Percentiles rank a stretch among this genome's conserved stretches.
Evolutionary conservation across 2,888 invertebrate genomes (phyloP).

Genomic region (Anticlea derivata): DNA sequence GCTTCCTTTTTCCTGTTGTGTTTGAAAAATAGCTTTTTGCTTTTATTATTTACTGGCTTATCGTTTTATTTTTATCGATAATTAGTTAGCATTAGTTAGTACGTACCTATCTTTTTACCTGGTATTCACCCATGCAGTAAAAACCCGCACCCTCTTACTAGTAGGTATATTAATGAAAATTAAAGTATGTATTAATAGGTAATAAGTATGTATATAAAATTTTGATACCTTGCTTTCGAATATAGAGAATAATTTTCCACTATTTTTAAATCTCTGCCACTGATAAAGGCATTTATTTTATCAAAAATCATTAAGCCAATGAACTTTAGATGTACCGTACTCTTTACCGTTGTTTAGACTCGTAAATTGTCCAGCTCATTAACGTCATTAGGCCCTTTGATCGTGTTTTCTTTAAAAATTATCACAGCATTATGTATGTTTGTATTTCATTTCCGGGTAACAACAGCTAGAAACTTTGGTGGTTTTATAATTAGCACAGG

Average conservation of each 20-base stretch:
- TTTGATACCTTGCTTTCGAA: too few relatives aligned
- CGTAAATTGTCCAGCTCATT: conserved; percentile 29
- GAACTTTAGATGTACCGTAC: neutral
- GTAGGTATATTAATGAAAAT: too few relatives aligned
- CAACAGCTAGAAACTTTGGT: conserved; percentile 14
- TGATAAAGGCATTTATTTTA: neutral
- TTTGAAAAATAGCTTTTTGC: neutral
- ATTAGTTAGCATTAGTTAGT: too few relatives aligned
- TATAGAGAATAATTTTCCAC: too few relatives aligned
- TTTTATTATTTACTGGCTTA: conserved; percentile 10
- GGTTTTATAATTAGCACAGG: conserved; percentile 14
- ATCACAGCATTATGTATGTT: conserved; percentile 15
- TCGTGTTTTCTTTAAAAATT: conserved; percentile 30
- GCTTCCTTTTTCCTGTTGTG: conserved; percentile 29
- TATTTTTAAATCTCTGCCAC: too few relatives aligned
- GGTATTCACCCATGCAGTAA: too few relatives aligned
- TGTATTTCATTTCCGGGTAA: conserved; percentile 30
- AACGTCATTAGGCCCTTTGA: conserved; percentile 29
- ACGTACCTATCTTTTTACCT: too few relatives aligned
- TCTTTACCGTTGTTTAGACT: conserved; percentile 29
- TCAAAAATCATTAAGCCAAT: neutral
- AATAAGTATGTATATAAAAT: too few relatives aligned
- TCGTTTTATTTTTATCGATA: neutral
- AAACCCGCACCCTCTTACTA: neutral
- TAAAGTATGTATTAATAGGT: too few relatives aligned